A percentile compares a stretch with the other conserved stretches of the same genome.
Conservation (phyloP, 1,140 invertebrate genomes). For the Drosophila oshimai region DNA sequence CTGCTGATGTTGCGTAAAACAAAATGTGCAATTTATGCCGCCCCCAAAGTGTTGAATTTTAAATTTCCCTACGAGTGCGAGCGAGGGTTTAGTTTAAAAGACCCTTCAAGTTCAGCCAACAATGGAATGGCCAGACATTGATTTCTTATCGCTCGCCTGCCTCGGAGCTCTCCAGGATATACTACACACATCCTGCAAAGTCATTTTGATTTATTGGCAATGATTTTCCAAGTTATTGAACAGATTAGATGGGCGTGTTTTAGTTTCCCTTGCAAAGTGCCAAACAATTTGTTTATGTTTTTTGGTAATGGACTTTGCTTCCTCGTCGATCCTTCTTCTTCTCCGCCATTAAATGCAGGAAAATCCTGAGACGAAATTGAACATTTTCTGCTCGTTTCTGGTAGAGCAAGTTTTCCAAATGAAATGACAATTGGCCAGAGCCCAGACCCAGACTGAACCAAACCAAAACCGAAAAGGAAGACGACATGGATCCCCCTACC, state of each 20-base stretch:
- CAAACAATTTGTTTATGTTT: slow-evolving; percentile 76
- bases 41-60: slow-evolving; percentile 61
- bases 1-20: slow-evolving; percentile 70
- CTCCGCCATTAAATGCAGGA: slow-evolving; percentile 63
- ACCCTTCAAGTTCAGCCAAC: slow-evolving; percentile 16
- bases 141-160: slow-evolving; percentile 35
- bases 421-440: slow-evolving; percentile 60
- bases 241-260: slow-evolving; percentile 78
- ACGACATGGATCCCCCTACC: background rate
- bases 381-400: slow-evolving; percentile 69
- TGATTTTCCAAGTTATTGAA: slow-evolving; percentile 81
- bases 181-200: slow-evolving; percentile 64
- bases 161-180: slow-evolving; percentile 26
- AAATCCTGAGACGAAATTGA: slow-evolving; percentile 65
- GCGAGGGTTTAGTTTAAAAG: slow-evolving; percentile 43
- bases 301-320: slow-evolving; percentile 33
- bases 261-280: slow-evolving; percentile 41
- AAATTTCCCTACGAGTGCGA: slow-evolving; percentile 43
- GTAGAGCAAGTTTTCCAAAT: slow-evolving; percentile 66
- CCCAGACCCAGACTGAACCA: background rate
- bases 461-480: background rate
- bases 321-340: background rate
- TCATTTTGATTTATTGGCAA: slow-evolving; percentile 82
- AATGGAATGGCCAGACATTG: slow-evolving; percentile 30
- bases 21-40: slow-evolving; percentile 68